Evolutionary conservation across 2,888 invertebrate genomes (phyloP).

Genomic region (Pocota personata): DNA sequence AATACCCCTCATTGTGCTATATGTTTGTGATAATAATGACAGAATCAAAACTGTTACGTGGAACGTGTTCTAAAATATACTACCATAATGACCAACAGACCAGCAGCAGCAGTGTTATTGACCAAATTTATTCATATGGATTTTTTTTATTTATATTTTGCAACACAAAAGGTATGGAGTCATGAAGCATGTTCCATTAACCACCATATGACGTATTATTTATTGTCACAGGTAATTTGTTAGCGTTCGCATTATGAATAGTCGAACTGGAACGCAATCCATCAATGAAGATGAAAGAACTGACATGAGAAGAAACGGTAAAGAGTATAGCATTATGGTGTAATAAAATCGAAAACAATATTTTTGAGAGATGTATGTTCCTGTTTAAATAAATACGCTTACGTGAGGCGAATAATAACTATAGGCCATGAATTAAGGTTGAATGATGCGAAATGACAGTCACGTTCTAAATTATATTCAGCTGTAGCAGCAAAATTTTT

Average conservation of each 20-base stretch:
- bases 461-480: not conserved
- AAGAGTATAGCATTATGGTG: not conserved
- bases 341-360: constrained; percentile 24
- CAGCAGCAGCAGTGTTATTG: constrained; percentile 4
- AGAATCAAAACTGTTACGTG: constrained; percentile 8
- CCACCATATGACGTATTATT: constrained; percentile 45
- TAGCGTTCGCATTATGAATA: constrained; percentile 21
- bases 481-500: not conserved
- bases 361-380: constrained; percentile 16
- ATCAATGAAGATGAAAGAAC: constrained; percentile 40
- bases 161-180: constrained; percentile 23
- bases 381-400: constrained; percentile 38
- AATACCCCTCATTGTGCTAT: not conserved
- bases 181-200: constrained; percentile 59
- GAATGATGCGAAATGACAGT: constrained; percentile 5
- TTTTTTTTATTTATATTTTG: not conserved
- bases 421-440: not conserved
- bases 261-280: constrained; percentile 59
- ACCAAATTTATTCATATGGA: not conserved
- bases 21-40: not conserved
- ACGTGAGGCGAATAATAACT: constrained; percentile 25
- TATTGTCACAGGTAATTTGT: constrained; percentile 64
- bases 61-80: constrained; percentile 4
- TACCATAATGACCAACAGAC: not conserved
- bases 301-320: not conserved